A percentile compares a stretch with the other conserved stretches of the same genome.
These are phyloP conservation scores for Onychomys torridus DNA, from an alignment of 2,797 vertebrate species.

Conservation along the genomic window DNA sequence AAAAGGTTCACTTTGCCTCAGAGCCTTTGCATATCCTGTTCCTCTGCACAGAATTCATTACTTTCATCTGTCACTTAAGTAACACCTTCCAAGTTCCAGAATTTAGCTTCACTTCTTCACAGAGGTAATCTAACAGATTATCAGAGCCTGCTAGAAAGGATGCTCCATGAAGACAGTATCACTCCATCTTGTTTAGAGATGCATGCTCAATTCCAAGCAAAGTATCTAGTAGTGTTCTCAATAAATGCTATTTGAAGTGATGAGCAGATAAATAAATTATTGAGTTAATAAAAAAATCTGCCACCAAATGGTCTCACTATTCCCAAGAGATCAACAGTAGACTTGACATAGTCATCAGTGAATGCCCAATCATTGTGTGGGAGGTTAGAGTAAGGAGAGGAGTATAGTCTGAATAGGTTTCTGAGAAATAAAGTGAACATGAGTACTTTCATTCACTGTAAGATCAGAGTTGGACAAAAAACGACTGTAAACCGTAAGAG, in stretches of 20 bases:
- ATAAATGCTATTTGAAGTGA: slow-evolving; percentile 11
- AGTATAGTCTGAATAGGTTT: neutral
- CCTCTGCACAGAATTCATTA: neutral
- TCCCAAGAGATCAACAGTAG: neutral
- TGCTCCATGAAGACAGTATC: neutral
- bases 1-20: slow-evolving; percentile 4
- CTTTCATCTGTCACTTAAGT: neutral
- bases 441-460: neutral
- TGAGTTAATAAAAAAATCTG: neutral
- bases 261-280: neutral
- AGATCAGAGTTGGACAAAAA: slow-evolving; percentile 7
- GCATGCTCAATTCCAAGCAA: neutral
- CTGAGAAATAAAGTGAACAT: slow-evolving; percentile 31
- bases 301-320: neutral
- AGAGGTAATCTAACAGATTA: neutral
- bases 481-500: neutral
- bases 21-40: neutral
- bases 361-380: neutral
- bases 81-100: neutral
- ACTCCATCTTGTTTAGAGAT: neutral
- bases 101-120: slow-evolving; percentile 5
- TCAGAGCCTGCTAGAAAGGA: neutral
- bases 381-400: no score
- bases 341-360: neutral
- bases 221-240: neutral